Percentiles rank a stretch among this genome's conserved stretches.
phyloP scores from a whole-genome alignment of 2,888 invertebrate species.

The Melieria omissa region DNA sequence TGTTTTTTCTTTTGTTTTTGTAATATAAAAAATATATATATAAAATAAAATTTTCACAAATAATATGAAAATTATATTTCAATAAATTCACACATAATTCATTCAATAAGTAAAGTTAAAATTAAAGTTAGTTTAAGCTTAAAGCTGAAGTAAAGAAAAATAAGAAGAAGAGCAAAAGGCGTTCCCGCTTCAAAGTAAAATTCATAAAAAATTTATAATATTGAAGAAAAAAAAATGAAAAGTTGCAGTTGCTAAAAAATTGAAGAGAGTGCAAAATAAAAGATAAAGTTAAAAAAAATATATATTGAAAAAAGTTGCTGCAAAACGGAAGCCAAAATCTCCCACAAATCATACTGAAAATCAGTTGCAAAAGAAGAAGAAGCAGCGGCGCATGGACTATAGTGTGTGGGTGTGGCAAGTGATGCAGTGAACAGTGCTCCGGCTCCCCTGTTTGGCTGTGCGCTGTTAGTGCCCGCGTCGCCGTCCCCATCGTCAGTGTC shows the following conservation, averaged over 20 bases:
- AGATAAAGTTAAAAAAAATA: not conserved
- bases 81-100: too few species aligned
- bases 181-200: not conserved
- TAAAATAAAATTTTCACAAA: too few species aligned
- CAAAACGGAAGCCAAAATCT: not conserved
- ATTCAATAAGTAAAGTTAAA: too few species aligned
- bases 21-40: too few species aligned
- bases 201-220: too few species aligned
- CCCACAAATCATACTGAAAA: not conserved
- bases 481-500: not conserved
- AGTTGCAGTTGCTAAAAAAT: too few species aligned
- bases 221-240: too few species aligned
- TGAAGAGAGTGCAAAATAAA: not conserved
- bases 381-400: not conserved
- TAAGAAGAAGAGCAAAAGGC: slow-evolving; percentile 6
- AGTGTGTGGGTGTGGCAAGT: too few species aligned
- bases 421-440: too few species aligned
- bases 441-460: too few species aligned
- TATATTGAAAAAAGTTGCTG: not conserved
- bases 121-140: too few species aligned
- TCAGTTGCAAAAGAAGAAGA: not conserved
- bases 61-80: too few species aligned
- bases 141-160: not conserved
- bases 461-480: not conserved
- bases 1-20: not conserved